Evolutionary conservation across 2,797 vertebrate species (phyloP).

Genomic region (Threskiornis aethiopicus): DNA sequence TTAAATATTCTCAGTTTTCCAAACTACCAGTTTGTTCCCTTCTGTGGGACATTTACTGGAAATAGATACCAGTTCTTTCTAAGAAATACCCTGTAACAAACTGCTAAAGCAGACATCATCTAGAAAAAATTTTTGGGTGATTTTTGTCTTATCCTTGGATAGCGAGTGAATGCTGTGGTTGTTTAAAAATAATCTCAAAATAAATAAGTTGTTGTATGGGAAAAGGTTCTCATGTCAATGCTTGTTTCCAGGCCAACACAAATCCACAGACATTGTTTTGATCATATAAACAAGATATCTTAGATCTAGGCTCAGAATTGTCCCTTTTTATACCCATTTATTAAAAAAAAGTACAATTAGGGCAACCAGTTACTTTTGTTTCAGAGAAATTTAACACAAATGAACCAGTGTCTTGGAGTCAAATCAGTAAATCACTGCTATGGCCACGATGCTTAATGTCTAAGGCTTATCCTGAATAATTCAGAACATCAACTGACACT

Average conservation of each 20-base stretch:
- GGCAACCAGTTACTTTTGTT: neutral
- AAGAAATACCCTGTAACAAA: neutral
- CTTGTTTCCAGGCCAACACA: constrained; percentile 43
- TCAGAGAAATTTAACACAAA: neutral
- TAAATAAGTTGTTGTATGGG: constrained; percentile 33
- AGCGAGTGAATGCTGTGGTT: constrained; percentile 13
- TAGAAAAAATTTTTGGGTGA: neutral
- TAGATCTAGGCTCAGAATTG: neutral
- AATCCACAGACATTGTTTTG: constrained; percentile 24
- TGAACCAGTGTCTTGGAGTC: neutral
- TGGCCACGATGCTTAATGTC: neutral
- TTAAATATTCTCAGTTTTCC: neutral
- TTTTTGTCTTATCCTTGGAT: constrained; percentile 38
- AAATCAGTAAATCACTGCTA: neutral
- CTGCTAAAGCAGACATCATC: constrained; percentile 1
- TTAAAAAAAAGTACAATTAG: neutral
- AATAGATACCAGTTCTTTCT: neutral
- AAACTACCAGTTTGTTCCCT: neutral
- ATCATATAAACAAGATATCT: neutral
- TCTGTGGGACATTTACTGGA: neutral
- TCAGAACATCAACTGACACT: neutral
- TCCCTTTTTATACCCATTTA: neutral
- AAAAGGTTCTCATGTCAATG: constrained; percentile 35
- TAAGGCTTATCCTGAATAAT: neutral
- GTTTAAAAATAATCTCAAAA: constrained; percentile 53